Percentiles rank a stretch among this genome's conserved stretches.
Evolutionary conservation across 2,797 vertebrate genomes (phyloP).

Genomic region (Petrocephalus schoutedeni): DNA sequence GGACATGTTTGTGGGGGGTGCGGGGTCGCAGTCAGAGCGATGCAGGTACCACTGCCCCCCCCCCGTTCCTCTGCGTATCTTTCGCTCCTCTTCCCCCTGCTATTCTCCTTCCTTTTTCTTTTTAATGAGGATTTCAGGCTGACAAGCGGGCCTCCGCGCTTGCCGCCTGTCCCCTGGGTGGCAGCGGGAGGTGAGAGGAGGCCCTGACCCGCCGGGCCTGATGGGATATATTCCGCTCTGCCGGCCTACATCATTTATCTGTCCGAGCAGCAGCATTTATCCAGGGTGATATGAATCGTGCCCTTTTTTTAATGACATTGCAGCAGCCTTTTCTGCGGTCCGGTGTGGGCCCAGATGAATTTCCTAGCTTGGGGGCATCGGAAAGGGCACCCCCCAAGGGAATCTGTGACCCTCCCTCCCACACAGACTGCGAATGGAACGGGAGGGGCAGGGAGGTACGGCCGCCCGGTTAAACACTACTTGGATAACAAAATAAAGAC

Average conservation of each 20-base stretch:
- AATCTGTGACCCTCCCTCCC: not conserved
- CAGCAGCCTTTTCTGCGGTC: not conserved
- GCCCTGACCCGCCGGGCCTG: not conserved
- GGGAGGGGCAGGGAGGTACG: not conserved
- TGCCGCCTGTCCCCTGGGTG: conserved; percentile 22
- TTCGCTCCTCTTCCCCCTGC: not conserved
- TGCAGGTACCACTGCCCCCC: not conserved
- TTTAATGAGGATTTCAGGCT: conserved; percentile 21
- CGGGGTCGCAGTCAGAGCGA: not conserved
- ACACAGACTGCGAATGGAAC: not conserved
- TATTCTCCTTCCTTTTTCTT: not conserved
- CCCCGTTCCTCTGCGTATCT: not conserved
- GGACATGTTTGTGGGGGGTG: not conserved
- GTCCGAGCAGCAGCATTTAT: conserved; percentile 5
- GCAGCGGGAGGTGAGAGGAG: not conserved
- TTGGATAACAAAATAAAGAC: not conserved
- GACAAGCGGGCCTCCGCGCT: conserved; percentile 15
- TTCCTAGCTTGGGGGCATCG: conserved; percentile 3
- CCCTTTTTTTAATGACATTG: conserved; percentile 4
- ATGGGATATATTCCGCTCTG: not conserved
- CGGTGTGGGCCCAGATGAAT: conserved; percentile 3
- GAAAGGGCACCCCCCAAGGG: conserved; percentile 5
- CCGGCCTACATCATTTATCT: conserved; percentile 23
- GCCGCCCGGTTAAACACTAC: not conserved
- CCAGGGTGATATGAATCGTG: conserved; percentile 12